Conservation (phyloP, 2,888 invertebrate genomes). For the Chymomyza amoena region DNA sequence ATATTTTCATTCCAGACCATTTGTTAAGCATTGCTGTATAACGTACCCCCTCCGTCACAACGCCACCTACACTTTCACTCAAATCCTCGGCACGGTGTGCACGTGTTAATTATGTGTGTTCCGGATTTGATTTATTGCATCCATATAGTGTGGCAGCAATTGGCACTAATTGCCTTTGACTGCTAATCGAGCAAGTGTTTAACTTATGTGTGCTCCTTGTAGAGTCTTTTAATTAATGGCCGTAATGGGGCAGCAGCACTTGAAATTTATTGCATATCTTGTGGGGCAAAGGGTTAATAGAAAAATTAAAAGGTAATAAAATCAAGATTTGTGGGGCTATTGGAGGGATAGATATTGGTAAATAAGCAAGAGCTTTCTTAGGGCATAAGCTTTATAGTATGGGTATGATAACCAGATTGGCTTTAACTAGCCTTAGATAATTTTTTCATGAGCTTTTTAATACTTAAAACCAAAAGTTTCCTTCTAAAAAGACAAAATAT, state of each 20-base stretch:
- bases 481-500: no score
- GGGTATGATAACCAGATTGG: no score
- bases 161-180: conserved; percentile 39
- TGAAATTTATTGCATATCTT: neutral
- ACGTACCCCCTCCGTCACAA: no score
- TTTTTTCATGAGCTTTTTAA: no score
- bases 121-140: conserved; percentile 41
- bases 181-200: conserved; percentile 22
- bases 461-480: no score
- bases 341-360: no score
- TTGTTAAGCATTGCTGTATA: neutral
- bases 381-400: no score
- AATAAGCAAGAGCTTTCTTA: no score
- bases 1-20: conserved; percentile 46
- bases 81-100: conserved; percentile 1
- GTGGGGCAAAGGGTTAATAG: neutral
- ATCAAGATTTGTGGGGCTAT: neutral
- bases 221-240: conserved; percentile 25
- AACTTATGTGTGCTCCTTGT: conserved; percentile 11
- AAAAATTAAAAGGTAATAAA: neutral
- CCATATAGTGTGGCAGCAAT: conserved; percentile 17
- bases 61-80: neutral
- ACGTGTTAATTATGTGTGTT: conserved; percentile 44
- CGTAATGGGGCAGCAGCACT: neutral
- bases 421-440: no score